Conservation (phyloP, 1,140 invertebrate species). For the Heliconius hewitsoni region DNA sequence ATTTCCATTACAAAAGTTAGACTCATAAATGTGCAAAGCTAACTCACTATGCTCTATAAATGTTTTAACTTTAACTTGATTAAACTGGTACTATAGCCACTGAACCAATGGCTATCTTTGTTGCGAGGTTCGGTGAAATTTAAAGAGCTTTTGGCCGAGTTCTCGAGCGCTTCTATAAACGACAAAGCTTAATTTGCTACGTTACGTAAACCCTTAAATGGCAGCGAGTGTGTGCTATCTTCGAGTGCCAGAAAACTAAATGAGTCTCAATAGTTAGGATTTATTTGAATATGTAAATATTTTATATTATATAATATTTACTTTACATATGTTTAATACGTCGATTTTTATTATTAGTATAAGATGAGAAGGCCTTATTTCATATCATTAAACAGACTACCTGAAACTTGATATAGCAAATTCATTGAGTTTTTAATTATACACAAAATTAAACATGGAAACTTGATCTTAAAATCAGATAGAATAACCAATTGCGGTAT, state of each 20-base stretch:
- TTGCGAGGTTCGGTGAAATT: conserved; percentile 23
- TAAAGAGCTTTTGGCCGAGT: conserved; percentile 26
- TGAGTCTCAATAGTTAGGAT: neutral
- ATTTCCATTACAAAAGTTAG: neutral
- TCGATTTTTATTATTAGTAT: neutral
- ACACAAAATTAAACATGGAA: conserved; percentile 6
- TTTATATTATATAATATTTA: neutral
- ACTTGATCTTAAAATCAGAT: neutral
- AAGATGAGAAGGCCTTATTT: neutral
- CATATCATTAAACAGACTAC: neutral
- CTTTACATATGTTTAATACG: neutral
- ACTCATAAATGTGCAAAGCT: neutral
- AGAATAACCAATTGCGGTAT: neutral
- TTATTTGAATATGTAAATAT: neutral
- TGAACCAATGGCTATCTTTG: conserved; percentile 19
- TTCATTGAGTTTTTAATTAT: neutral
- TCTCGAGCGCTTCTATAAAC: conserved; percentile 26
- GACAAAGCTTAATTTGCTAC: conserved; percentile 20
- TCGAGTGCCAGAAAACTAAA: conserved; percentile 13
- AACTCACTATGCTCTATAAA: neutral
- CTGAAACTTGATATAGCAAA: neutral
- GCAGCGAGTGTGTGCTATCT: conserved; percentile 20
- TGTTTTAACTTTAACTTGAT: neutral
- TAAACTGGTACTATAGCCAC: conserved; percentile 1
- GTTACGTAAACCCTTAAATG: conserved; percentile 31